A percentile compares a stretch with the other conserved stretches of the same genome.
Conservation (phyloP, 2,888 invertebrate species). For the Subacronicta megacephala region DNA sequence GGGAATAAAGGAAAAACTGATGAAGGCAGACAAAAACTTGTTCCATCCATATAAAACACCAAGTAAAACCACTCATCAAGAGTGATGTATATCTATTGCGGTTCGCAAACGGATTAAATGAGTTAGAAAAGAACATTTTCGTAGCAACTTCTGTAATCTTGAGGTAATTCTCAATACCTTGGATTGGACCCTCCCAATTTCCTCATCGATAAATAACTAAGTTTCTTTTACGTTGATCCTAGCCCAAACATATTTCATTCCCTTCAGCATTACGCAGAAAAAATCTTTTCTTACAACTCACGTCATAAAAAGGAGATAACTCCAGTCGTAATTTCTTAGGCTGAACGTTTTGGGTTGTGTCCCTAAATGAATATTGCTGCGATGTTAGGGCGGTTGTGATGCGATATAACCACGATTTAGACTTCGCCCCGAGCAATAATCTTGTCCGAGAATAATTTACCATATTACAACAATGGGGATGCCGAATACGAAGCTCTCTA, state of each 20-base stretch:
- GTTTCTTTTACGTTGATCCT: constrained; percentile 65
- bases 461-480: constrained; percentile 42
- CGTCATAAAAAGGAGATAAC: constrained; percentile 62
- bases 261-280: constrained; percentile 56
- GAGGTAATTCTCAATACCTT: constrained; percentile 60
- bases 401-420: constrained; percentile 32
- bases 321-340: constrained; percentile 58
- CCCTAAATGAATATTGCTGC: constrained; percentile 49
- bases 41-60: constrained; percentile 34
- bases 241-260: constrained; percentile 68
- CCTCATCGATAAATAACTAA: constrained; percentile 63
- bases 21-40: constrained; percentile 29
- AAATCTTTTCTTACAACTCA: constrained; percentile 61
- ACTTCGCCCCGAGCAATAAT: constrained; percentile 39
- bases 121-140: constrained; percentile 61
- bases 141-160: constrained; percentile 62
- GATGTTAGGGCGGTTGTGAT: constrained; percentile 22
- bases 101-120: constrained; percentile 57
- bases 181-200: constrained; percentile 52
- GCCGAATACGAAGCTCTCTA: constrained; percentile 33
- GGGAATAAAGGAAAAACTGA: constrained; percentile 22
- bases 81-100: constrained; percentile 53
- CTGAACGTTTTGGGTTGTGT: constrained; percentile 28
- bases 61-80: constrained; percentile 54
- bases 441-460: constrained; percentile 43